Conservation (phyloP, 2,797 vertebrate species). For the Tragelaphus oryx region DNA sequence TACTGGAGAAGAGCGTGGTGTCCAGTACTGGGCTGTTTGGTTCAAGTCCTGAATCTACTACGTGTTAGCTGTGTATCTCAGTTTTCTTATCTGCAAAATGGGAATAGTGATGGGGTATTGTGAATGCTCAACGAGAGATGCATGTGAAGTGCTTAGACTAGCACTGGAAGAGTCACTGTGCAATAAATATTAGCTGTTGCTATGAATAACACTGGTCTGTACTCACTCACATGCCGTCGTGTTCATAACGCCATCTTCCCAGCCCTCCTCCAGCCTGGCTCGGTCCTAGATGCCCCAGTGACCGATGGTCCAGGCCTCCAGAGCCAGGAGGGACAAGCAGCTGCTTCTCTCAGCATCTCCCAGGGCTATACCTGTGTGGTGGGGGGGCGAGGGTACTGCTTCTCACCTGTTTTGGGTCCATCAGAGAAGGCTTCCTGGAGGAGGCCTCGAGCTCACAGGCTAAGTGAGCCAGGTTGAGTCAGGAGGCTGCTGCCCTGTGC, state of each 20-base stretch:
- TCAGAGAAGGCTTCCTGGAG: slow-evolving; percentile 34
- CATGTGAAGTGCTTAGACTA: background rate
- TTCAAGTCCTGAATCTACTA: background rate
- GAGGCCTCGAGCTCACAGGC: background rate
- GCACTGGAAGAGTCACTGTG: background rate
- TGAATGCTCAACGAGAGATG: background rate
- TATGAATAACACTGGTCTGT: background rate
- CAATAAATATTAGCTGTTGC: background rate
- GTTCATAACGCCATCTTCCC: background rate
- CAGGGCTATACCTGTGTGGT: background rate
- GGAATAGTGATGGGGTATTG: background rate
- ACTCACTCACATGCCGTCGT: background rate
- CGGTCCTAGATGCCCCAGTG: background rate
- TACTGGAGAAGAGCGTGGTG: background rate
- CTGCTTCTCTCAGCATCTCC: background rate
- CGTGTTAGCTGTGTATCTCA: background rate
- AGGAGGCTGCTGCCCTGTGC: background rate
- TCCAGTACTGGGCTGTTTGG: background rate
- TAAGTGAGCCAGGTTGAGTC: background rate
- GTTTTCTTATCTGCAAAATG: background rate
- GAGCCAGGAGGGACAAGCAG: background rate
- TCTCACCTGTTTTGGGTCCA: background rate
- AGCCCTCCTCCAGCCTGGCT: background rate
- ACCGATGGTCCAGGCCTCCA: background rate
- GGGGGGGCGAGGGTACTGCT: background rate